A percentile compares a stretch with the other conserved stretches of the same genome.
phyloP scores from a whole-genome alignment of 1,140 invertebrate genomes.

The Dendroctonus valens region DNA sequence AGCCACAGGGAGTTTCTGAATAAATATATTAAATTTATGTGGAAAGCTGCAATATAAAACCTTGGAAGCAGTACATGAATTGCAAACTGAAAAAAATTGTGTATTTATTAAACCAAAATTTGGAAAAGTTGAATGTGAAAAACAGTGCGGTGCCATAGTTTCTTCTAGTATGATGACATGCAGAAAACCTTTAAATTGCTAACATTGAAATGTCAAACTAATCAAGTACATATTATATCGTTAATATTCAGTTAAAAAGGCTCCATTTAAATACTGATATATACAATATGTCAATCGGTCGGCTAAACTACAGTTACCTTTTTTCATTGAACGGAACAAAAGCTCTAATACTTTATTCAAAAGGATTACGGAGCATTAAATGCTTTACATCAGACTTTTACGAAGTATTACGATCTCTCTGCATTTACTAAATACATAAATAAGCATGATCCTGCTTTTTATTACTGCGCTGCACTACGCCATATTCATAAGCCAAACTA shows the following conservation, averaged over 20 bases:
- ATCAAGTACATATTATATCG: background rate
- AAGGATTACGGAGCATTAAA: constrained; percentile 31
- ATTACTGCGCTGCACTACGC: constrained; percentile 31
- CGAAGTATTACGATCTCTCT: constrained; percentile 29
- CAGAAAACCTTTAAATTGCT: too few relatives aligned
- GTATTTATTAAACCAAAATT: background rate
- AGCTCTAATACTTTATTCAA: constrained; percentile 31
- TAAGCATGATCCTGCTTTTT: constrained; percentile 32
- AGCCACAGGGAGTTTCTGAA: background rate
- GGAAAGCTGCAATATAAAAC: background rate
- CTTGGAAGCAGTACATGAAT: background rate
- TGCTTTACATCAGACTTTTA: constrained; percentile 31
- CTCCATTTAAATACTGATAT: constrained; percentile 1
- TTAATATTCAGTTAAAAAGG: background rate
- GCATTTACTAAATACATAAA: constrained; percentile 32
- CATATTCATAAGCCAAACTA: constrained; percentile 30
- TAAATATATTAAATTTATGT: background rate
- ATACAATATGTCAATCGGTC: constrained; percentile 16
- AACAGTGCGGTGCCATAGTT: background rate
- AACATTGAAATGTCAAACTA: too few relatives aligned
- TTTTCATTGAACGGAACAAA: constrained; percentile 22
- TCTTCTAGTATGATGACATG: too few relatives aligned
- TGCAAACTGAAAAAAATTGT: background rate
- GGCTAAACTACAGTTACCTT: constrained; percentile 21
- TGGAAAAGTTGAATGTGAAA: background rate